Evolutionary conservation across 2,888 invertebrate species (phyloP).

Genomic region (Tinea trinotella): DNA sequence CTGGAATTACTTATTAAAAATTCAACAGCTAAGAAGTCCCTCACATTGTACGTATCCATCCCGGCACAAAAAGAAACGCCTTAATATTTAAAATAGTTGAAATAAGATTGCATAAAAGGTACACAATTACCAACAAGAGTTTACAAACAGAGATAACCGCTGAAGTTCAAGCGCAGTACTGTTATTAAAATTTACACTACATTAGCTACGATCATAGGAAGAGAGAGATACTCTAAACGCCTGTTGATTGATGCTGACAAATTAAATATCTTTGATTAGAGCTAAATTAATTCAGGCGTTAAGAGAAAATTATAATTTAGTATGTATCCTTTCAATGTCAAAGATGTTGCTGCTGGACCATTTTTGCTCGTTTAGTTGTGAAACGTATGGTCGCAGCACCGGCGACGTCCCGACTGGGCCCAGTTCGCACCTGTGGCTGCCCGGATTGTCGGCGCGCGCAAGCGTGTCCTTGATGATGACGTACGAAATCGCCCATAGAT

Average conservation of each 20-base stretch:
- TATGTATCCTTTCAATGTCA: slow-evolving; percentile 30
- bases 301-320: not conserved
- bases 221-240: slow-evolving; percentile 33
- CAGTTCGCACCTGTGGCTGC: slow-evolving; percentile 57
- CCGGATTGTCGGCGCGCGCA: slow-evolving; percentile 63
- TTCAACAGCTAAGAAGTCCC: slow-evolving; percentile 6
- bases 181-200: slow-evolving; percentile 30
- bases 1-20: not conserved
- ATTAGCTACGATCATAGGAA: slow-evolving; percentile 21
- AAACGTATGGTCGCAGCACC: slow-evolving; percentile 30
- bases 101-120: not conserved
- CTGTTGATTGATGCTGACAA: slow-evolving; percentile 54
- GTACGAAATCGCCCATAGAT: slow-evolving; percentile 35
- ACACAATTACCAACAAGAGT: not conserved
- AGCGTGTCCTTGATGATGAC: slow-evolving; percentile 66
- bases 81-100: not conserved
- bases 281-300: not conserved
- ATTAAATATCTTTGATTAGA: slow-evolving; percentile 28
- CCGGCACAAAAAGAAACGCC: not conserved
- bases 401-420: slow-evolving; percentile 45
- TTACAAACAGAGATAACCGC: not conserved
- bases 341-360: slow-evolving; percentile 29
- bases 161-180: not conserved
- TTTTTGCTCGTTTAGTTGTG: slow-evolving; percentile 21
- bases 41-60: not conserved